Evolutionary conservation across 1,140 invertebrate species (phyloP), one percentile per base, ranked within the genome.

Genomic region (Drosophila oshimai): DNA sequence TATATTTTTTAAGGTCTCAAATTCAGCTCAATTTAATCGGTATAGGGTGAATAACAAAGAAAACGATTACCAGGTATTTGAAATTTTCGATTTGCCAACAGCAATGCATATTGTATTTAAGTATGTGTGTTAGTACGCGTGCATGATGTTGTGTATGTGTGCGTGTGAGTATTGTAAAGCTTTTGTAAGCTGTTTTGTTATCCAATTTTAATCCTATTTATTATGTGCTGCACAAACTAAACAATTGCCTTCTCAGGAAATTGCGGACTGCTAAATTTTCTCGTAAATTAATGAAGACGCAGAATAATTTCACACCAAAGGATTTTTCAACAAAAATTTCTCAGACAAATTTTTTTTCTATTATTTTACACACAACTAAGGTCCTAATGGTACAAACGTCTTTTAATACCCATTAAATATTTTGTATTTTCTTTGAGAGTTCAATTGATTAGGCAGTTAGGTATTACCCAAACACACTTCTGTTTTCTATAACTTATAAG

Each of bases 1-100:
- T 34, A 4, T 9, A 13, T 22, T 6, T 5, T 10, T 7, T 13
- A 15, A 13, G n/a, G n/a, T n/a, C n/a, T n/a, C n/a, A n/a, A n/a
- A n/a, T n/a, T 22, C 1, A 13, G 0, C 9, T 15, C 5, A 6
- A 9, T 20, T 33, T 44, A 22, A 44, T 44, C 41, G 41, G 22
- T 2, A 44, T 26, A 44, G 22, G 26, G 5, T 24, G 2, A 2
- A 15, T 44, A 44, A 26, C 45, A 33, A 20, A 20, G 17, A 13
- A 33, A 20, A 29, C 10, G n/a, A 39, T 26, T 51, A 24, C 5
- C 33, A 13, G 6, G n/a, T 28, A 39, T 22, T 50, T 12, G 0
- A 37, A 20, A 15, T n/a, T 15, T 22, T 55, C 9, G 13, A 24
- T 22, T 55, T 44, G 67, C 65, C 67, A 60, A 53, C 37, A 70